A percentile compares a stretch with the other conserved stretches of the same genome.
Evolutionary conservation across 2,888 invertebrate genomes (phyloP).

Genomic region (Elgonia sp.): DNA sequence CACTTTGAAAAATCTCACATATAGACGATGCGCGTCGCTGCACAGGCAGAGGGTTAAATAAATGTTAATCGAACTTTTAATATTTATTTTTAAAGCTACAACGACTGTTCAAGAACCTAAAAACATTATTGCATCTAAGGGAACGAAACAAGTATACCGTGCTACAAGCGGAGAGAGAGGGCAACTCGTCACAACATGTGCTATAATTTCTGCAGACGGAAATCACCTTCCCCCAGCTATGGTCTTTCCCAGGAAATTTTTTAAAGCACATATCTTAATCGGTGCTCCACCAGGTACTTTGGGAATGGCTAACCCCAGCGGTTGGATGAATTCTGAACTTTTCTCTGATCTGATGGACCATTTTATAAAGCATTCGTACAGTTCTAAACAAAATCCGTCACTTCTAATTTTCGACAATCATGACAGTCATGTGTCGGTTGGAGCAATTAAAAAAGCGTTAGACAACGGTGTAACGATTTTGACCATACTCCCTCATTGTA

Average conservation of each 20-base stretch:
- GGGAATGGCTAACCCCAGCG: conserved; percentile 58
- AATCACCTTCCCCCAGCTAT: conserved; percentile 83
- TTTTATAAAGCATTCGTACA: conserved; percentile 80
- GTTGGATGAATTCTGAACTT: conserved; percentile 73
- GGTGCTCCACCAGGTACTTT: conserved; percentile 66
- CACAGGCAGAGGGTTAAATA: too few relatives aligned
- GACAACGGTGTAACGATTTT: conserved; percentile 82
- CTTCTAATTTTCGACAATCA: conserved; percentile 81
- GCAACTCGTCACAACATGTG: conserved; percentile 82
- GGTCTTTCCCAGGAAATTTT: conserved; percentile 70
- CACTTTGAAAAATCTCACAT: too few relatives aligned
- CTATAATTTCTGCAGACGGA: conserved; percentile 83
- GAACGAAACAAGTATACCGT: conserved; percentile 85
- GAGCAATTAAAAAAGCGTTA: conserved; percentile 78
- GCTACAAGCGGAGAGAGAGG: conserved; percentile 85
- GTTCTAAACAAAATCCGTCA: conserved; percentile 75
- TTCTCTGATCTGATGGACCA: conserved; percentile 77
- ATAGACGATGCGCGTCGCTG: too few relatives aligned
- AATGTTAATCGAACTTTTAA: too few relatives aligned
- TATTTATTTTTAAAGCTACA: conserved; percentile 6
- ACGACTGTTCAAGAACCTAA: conserved; percentile 84
- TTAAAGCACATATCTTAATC: conserved; percentile 62
- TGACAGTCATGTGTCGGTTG: conserved; percentile 73
- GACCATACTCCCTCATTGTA: conserved; percentile 83
- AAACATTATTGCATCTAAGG: conserved; percentile 83